These are phyloP conservation scores for Hydriomena furcata DNA, from an alignment of 2,888 invertebrate species.

Conservation along the genomic window DNA sequence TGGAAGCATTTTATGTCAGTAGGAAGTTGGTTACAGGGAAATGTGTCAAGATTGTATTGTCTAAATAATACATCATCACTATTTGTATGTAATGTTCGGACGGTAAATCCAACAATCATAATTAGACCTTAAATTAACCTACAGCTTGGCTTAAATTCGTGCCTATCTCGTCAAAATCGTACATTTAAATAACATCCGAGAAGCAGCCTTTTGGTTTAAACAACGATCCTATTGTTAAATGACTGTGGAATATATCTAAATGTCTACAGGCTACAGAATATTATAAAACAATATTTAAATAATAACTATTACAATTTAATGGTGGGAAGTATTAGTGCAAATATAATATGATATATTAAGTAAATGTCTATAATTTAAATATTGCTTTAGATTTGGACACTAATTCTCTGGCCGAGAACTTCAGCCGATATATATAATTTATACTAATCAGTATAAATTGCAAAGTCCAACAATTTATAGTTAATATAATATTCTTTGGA, in stretches of 20 bases:
- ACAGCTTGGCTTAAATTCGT: conserved; percentile 82
- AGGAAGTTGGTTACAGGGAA: conserved; percentile 64
- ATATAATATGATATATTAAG: conserved; percentile 59
- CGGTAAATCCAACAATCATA: conserved; percentile 81
- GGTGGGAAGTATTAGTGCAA: conserved; percentile 75
- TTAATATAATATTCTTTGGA: conserved; percentile 81
- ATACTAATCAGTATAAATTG: conserved; percentile 69
- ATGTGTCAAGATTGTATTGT: conserved; percentile 68
- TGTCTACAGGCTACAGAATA: conserved; percentile 71
- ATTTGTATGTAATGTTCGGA: conserved; percentile 79
- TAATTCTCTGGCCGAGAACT: conserved; percentile 48
- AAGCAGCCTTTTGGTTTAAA: conserved; percentile 81
- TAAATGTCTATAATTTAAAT: conserved; percentile 72
- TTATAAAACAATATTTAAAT: conserved; percentile 78
- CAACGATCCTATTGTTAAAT: conserved; percentile 69
- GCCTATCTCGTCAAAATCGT: conserved; percentile 76
- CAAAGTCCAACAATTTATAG: conserved; percentile 65
- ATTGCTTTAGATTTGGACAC: conserved; percentile 71
- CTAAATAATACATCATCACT: conserved; percentile 73
- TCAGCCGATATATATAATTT: conserved; percentile 50
- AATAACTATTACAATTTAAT: conserved; percentile 69
- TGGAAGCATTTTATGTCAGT: conserved; percentile 65
- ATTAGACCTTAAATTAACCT: conserved; percentile 77
- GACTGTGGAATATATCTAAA: conserved; percentile 81
- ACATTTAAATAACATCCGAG: conserved; percentile 77